Evolutionary conservation across 1,140 invertebrate species (phyloP), one percentile per base, ranked within the genome.

Genomic region (Agrypnia vestita): DNA sequence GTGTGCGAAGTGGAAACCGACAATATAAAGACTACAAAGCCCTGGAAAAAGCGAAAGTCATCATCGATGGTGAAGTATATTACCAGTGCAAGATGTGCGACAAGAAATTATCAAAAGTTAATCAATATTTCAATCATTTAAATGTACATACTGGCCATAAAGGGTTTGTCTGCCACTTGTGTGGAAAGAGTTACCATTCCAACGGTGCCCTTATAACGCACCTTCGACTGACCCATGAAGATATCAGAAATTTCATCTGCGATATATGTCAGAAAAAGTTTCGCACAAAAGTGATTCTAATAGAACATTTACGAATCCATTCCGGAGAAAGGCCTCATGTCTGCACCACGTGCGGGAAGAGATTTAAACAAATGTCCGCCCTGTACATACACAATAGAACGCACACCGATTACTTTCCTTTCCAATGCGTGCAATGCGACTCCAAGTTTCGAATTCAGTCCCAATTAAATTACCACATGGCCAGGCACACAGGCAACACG

Each of bases 261-360:
- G 83, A 84, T 0, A 84, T 89, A 13, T 89, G 88, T 74, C 80
- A 83, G 0, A 88, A 88, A 76, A 84, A 86, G 0, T 89, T 89
- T 72, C 87, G 86, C 0, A 87, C 88, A 69, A 85, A 86, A 69
- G 86, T 87, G 4, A 87, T 87, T 1, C 62, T 89, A 3, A 86
- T 88, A 47, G 87, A 89, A 73, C 92, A 93, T 83, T 87, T 90
- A 83, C 86, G 91, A 11, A 91, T 90, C 85, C 92, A 93, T 84
- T 88, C 88, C 75, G 94, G 94, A 6, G 92, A 96, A 21, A 94
- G 96, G 78, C 97, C 97, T 0, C 98, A 97, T 86, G 91, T 93
- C 19, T 98, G 97, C 84, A 93, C 92, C 0, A 89, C 95, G 7
- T 98, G 97, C 85, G 91, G 93, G 0, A 95, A 97, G 82, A 92